phyloP scores from a whole-genome alignment of 2,113 vertebrate genomes.

The Octodon degus region DNA sequence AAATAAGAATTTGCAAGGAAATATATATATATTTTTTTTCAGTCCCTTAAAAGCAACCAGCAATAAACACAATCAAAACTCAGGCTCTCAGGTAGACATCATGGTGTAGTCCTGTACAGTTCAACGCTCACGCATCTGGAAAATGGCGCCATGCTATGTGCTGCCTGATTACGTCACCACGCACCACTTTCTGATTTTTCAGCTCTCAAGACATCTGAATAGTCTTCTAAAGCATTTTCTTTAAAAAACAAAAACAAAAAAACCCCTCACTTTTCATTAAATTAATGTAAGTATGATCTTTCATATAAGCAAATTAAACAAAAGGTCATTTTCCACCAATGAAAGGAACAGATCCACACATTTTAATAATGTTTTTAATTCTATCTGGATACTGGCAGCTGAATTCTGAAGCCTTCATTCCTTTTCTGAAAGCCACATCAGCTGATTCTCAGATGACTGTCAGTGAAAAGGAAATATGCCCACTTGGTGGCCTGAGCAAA shows the following conservation, averaged over 20 bases:
- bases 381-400: background rate
- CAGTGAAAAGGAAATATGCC: background rate
- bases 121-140: background rate
- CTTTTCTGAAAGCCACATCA: background rate
- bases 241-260: background rate
- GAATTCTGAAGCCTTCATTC: background rate
- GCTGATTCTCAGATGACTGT: background rate
- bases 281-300: background rate
- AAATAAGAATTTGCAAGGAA: background rate
- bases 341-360: background rate
- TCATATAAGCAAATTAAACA: background rate
- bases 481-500: background rate
- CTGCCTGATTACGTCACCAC: background rate
- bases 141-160: no score
- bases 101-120: no score
- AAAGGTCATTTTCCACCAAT: background rate
- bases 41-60: background rate
- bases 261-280: background rate
- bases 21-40: no score
- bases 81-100: background rate
- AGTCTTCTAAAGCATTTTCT: background rate
- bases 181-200: background rate
- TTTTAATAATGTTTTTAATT: constrained; percentile 3
- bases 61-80: background rate
- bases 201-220: background rate